Evolutionary conservation across 2,113 vertebrate species (phyloP).

Genomic region (Takifugu bimaculatus): DNA sequence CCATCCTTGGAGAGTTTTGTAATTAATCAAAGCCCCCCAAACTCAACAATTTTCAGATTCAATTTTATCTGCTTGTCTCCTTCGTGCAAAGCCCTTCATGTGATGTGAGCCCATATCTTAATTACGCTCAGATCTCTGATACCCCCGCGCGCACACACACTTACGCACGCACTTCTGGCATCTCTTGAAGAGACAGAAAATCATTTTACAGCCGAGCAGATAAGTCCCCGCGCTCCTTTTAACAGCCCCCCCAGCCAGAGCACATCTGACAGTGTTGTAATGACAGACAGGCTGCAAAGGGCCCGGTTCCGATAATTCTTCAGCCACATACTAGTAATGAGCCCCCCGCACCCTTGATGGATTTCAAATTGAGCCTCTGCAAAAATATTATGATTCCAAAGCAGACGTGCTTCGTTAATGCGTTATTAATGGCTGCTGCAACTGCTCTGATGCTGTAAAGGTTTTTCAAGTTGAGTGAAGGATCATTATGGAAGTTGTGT

Average conservation of each 20-base stretch:
- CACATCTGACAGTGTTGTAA: constrained; percentile 60
- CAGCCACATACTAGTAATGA: constrained; percentile 53
- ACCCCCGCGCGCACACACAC: constrained; percentile 46
- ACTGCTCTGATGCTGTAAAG: constrained; percentile 30
- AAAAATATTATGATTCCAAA: constrained; percentile 60
- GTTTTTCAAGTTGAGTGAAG: constrained; percentile 57
- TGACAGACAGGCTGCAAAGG: constrained; percentile 60
- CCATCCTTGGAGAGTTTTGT: constrained; percentile 59
- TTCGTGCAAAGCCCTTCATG: constrained; percentile 57
- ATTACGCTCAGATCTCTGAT: constrained; percentile 74
- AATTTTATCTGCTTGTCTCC: constrained; percentile 64
- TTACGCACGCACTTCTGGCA: constrained; percentile 39
- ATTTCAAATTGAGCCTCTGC: constrained; percentile 57
- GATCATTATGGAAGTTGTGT: constrained; percentile 47
- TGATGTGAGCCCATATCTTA: constrained; percentile 71
- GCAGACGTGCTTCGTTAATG: constrained; percentile 53
- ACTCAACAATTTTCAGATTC: constrained; percentile 59
- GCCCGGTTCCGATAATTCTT: constrained; percentile 55
- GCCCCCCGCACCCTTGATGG: constrained; percentile 41
- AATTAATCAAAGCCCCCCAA: constrained; percentile 70
- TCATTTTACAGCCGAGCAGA: constrained; percentile 75
- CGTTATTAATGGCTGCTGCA: constrained; percentile 57
- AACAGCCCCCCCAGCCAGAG: constrained; percentile 41
- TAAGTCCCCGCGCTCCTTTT: constrained; percentile 67
- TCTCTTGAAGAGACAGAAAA: constrained; percentile 69